Conservation (phyloP, 2,113 vertebrate species). For the Phrynosoma platyrhinos region DNA sequence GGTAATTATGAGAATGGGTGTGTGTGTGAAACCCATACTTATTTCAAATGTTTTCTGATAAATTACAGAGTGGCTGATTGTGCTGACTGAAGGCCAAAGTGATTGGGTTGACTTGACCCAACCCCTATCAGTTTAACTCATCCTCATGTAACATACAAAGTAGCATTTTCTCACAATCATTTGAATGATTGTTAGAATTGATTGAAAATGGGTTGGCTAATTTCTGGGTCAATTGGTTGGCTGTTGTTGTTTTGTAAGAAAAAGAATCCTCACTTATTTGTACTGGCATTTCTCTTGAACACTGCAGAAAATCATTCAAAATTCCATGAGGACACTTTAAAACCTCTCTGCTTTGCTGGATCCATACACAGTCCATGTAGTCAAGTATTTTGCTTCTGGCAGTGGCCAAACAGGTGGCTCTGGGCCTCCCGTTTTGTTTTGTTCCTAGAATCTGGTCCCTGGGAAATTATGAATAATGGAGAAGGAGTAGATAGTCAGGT, state of each 20-base stretch:
- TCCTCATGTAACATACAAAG: conserved; percentile 30
- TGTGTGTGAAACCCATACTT: neutral
- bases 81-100: fast-evolving
- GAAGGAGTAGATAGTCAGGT: neutral
- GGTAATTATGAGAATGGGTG: conserved; percentile 10
- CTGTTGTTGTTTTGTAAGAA: neutral
- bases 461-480: neutral
- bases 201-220: conserved; percentile 31
- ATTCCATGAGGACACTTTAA: neutral
- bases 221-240: conserved; percentile 3
- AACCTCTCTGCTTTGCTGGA: neutral
- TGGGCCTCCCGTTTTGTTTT: neutral
- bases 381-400: neutral
- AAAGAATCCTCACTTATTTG: conserved; percentile 3
- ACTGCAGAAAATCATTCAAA: neutral
- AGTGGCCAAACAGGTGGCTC: no score
- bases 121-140: neutral
- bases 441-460: neutral
- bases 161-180: conserved; percentile 8
- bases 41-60: conserved; percentile 16
- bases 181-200: conserved; percentile 33
- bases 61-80: conserved; percentile 9
- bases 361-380: neutral
- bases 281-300: neutral
- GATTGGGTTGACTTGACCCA: conserved; percentile 37